Conservation (phyloP, 2,113 vertebrate genomes). For the Ia io region DNA sequence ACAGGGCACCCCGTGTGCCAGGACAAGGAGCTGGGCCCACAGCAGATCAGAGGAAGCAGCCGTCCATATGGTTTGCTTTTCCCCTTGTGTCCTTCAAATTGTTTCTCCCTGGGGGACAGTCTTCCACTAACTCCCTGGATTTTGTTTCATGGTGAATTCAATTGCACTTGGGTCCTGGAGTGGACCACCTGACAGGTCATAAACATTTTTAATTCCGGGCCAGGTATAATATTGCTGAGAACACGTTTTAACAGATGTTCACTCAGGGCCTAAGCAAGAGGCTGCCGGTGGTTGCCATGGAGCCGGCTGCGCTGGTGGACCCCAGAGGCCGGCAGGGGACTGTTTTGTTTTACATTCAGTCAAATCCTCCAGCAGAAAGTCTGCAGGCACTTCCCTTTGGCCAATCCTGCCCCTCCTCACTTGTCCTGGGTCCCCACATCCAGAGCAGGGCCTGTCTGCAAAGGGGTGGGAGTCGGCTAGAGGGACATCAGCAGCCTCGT, state of each 20-base stretch:
- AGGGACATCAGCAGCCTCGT: neutral
- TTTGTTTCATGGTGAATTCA: neutral
- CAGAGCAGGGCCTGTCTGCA: neutral
- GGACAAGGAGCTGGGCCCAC: neutral
- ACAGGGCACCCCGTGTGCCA: constrained; percentile 1
- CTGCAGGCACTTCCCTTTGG: neutral
- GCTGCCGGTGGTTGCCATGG: neutral
- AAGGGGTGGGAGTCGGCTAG: neutral
- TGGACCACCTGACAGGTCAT: neutral
- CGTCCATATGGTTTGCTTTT: constrained; percentile 49
- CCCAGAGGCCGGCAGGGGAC: neutral
- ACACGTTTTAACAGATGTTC: neutral
- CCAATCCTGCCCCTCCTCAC: rapidly evolving
- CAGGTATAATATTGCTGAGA: neutral
- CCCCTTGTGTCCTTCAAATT: neutral
- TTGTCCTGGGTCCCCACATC: neutral
- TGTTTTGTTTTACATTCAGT: neutral
- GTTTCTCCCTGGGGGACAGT: neutral
- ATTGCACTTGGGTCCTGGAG: neutral
- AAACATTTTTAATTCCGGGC: neutral
- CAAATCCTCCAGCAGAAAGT: neutral
- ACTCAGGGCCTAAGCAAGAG: neutral
- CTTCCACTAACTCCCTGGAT: neutral
- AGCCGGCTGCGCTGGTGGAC: no score
- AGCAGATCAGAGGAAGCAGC: constrained; percentile 40